Base-by-base conservation (phyloP, 2,888 invertebrate species). In the Eubasilissa splendida region DNA sequence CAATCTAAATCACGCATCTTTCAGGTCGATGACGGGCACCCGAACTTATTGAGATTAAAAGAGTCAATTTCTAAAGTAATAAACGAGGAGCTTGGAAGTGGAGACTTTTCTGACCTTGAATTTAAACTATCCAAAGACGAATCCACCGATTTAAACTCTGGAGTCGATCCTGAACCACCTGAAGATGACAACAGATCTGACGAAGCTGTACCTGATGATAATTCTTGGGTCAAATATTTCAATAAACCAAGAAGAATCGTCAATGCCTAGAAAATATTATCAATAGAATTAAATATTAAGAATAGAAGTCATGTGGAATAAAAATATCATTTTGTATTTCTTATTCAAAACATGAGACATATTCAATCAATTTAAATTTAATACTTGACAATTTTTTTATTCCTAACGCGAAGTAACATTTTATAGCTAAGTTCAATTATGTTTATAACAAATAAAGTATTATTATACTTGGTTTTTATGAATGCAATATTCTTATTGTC, bases 201-300 rank as follows among this genome's bases (percentile, higher is more conserved):
- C n/a, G 63, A 63, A 33, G 63, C 63, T 8, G 12, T 42, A 42
- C 42, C 42, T 42, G 42, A 42, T 42, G 42, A 31, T 33, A n/a
- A 63, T 33, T 33, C 7, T 7, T 5, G 63, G 33, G 3, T 31
- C 4, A 63, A 12, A 33, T 33, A 33, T 12, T 63, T 33, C 10
- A 33, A 63, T 63, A 63, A 63, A 33, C 63, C 63, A 11, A 63
- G 63, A 33, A 63, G 63, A 9, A 11, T 63, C 4, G 31, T 63
- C 1, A 31, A 63, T 42, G 42, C 42, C 42, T 7, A 42, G 42
- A 42, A 42, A 42, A 42, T 42, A 42, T 42, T 42, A 42, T 42
- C 42, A 42, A 42, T 1, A 42, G 4, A n/a, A 42, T 5, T 5
- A 42, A 42, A n/a, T n/a, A n/a, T n/a, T 42, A 42, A 42, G 4